A percentile compares a stretch with the other conserved stretches of the same genome.
Evolutionary conservation across 2,888 invertebrate genomes (phyloP).

Genomic region (Loripinus fragilis): DNA sequence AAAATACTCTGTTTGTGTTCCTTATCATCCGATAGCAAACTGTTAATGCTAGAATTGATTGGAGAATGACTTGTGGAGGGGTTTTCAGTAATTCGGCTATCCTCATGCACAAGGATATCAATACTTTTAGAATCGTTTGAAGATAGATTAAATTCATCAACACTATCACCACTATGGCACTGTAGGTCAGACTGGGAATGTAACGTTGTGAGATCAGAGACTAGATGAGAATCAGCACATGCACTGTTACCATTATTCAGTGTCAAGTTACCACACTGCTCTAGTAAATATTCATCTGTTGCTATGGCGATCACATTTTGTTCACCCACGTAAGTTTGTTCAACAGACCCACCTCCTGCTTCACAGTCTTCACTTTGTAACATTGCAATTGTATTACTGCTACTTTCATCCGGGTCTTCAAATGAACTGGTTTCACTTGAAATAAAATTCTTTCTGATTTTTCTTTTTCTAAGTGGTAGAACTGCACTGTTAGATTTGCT

Average conservation of each 20-base stretch:
- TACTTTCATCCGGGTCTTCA: neutral
- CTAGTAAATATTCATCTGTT: constrained; percentile 13
- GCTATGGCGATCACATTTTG: neutral
- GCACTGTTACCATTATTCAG: neutral
- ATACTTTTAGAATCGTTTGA: neutral
- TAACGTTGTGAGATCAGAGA: neutral
- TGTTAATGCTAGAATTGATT: neutral
- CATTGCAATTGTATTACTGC: neutral
- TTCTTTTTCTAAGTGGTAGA: constrained; percentile 55
- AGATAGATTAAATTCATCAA: neutral
- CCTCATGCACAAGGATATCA: too few relatives aligned
- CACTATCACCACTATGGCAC: neutral
- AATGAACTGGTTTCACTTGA: neutral
- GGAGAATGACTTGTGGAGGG: neutral
- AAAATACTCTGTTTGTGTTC: neutral
- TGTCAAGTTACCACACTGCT: constrained; percentile 11
- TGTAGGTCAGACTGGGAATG: neutral
- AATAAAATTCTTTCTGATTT: constrained; percentile 28
- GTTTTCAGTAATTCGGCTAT: neutral
- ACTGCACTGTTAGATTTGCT: constrained; percentile 13
- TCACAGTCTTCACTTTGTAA: neutral
- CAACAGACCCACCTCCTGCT: neutral
- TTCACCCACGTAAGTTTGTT: neutral
- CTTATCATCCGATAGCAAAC: neutral
- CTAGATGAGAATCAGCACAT: neutral